Percentiles rank a stretch among this genome's conserved stretches.
These are phyloP conservation scores for Xylota sylvarum DNA, from an alignment of 2,888 invertebrate genomes.

Conservation along the genomic window DNA sequence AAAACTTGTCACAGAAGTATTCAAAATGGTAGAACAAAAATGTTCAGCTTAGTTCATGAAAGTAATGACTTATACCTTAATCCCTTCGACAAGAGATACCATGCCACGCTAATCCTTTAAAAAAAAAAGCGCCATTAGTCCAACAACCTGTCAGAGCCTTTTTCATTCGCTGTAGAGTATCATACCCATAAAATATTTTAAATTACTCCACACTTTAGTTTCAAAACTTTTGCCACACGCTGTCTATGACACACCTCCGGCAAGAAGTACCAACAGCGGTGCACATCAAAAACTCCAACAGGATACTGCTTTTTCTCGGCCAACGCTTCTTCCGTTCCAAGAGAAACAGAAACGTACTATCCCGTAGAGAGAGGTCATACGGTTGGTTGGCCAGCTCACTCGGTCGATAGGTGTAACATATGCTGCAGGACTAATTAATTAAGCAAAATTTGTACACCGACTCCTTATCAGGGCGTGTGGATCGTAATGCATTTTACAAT, in stretches of 20 bases:
- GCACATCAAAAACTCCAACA: constrained; percentile 29
- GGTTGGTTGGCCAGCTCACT: constrained; percentile 22
- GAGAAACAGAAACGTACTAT: neutral
- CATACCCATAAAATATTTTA: neutral
- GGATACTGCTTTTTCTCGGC: constrained; percentile 13
- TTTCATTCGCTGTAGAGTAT: too few relatives aligned
- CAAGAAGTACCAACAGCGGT: neutral
- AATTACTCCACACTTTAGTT: neutral
- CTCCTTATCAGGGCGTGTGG: constrained; percentile 65
- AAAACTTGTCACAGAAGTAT: too few relatives aligned
- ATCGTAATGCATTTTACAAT: constrained; percentile 65
- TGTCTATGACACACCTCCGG: constrained; percentile 15
- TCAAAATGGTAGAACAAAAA: too few relatives aligned
- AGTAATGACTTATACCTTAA: too few relatives aligned
- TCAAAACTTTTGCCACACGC: neutral
- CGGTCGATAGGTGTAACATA: constrained; percentile 62
- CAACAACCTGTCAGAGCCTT: too few relatives aligned
- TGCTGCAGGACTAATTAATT: constrained; percentile 75
- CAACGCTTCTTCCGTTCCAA: constrained; percentile 17
- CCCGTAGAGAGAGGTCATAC: constrained; percentile 33
- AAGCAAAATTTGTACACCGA: constrained; percentile 64
- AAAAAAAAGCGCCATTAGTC: too few relatives aligned
- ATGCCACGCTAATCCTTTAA: too few relatives aligned
- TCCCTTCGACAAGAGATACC: too few relatives aligned
- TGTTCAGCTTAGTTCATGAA: too few relatives aligned